A percentile compares a stretch with the other conserved stretches of the same genome.
These are phyloP conservation scores for Rallus limicola DNA, from an alignment of 2,113 vertebrate genomes.

Conservation along the genomic window DNA sequence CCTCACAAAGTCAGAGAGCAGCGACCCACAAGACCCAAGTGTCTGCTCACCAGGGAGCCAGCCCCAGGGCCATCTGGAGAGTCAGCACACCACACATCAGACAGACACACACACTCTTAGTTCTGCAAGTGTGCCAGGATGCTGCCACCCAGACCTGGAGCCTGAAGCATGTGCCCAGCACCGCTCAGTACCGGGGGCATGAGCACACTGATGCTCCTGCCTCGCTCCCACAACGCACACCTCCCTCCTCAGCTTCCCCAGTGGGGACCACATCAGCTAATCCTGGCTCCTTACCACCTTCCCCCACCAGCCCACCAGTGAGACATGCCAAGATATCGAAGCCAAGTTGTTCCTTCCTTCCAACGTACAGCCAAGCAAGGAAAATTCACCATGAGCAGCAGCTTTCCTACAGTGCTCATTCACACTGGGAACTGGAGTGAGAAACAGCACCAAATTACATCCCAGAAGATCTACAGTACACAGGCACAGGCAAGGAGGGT, in stretches of 20 bases:
- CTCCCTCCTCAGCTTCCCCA: background rate
- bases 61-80: background rate
- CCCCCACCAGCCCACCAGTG: background rate
- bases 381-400: background rate
- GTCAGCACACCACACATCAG: fast-evolving
- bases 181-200: background rate
- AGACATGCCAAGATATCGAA: background rate
- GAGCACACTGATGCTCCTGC: background rate
- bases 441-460: background rate
- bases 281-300: background rate
- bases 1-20: background rate
- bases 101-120: fast-evolving
- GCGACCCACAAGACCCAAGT: background rate
- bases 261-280: background rate
- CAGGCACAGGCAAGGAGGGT: background rate
- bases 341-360: background rate
- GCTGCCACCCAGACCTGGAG: background rate
- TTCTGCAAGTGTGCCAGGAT: fast-evolving
- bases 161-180: background rate
- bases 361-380: background rate
- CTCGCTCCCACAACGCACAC: fast-evolving
- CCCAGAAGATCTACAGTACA: background rate
- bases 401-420: background rate
- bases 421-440: background rate
- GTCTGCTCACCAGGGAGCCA: background rate